These are phyloP conservation scores for Brachyistius frenatus DNA, from an alignment of 2,113 vertebrate species.

Conservation along the genomic window DNA sequence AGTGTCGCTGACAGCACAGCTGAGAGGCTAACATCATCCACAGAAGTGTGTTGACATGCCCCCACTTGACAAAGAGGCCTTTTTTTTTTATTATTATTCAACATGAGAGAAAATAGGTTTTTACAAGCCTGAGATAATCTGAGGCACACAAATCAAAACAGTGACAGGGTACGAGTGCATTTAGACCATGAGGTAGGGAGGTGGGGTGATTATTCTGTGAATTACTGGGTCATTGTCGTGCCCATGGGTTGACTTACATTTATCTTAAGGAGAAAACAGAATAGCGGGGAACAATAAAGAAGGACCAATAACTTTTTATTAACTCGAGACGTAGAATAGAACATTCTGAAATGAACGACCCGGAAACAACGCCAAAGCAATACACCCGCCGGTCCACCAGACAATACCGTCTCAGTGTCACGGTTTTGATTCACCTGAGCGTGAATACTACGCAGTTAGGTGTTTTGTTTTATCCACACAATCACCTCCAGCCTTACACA, in stretches of 20 bases:
- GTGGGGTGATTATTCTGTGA: conserved; percentile 22
- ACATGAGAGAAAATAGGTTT: conserved; percentile 54
- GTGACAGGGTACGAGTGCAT: conserved; percentile 17
- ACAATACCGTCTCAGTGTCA: no score
- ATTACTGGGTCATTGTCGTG: conserved; percentile 30
- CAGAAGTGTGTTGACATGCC: conserved; percentile 72
- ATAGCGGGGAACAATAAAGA: background rate
- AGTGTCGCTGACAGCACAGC: conserved; percentile 64
- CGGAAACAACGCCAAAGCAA: no score
- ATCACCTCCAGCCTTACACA: no score
- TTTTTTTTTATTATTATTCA: conserved; percentile 74
- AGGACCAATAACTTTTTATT: background rate
- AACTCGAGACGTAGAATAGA: no score
- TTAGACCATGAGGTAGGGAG: conserved; percentile 26
- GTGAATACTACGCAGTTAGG: no score
- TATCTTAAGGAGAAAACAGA: background rate
- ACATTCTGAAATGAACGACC: no score
- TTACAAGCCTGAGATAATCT: conserved; percentile 64
- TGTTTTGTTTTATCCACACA: no score
- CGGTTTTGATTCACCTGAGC: no score
- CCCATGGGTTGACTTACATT: background rate
- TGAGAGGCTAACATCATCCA: conserved; percentile 56
- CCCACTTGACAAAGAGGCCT: conserved; percentile 73
- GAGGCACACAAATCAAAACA: conserved; percentile 62
- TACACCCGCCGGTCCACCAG: no score